Percentiles rank a stretch among this genome's conserved stretches.
Conservation (phyloP, 2,113 vertebrate species). For the Axis porcinus region DNA sequence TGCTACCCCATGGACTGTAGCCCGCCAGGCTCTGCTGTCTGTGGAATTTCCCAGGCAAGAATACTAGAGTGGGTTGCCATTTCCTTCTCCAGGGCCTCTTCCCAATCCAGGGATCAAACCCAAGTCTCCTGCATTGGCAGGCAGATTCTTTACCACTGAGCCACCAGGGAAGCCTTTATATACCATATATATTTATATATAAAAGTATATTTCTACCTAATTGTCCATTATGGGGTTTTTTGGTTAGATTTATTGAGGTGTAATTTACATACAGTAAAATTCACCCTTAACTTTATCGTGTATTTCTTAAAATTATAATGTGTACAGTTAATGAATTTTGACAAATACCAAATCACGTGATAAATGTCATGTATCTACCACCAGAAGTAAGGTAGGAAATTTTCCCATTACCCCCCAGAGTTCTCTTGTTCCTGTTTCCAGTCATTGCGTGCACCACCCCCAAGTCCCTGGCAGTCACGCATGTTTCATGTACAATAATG, state of each 20-base stretch:
- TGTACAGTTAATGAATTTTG: background rate
- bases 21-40: background rate
- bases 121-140: background rate
- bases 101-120: background rate
- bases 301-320: background rate
- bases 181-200: background rate
- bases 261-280: background rate
- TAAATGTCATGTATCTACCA: background rate
- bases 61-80: background rate
- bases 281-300: background rate
- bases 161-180: background rate
- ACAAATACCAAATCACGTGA: background rate
- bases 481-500: rapidly evolving
- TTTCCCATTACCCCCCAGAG: background rate
- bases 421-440: rapidly evolving
- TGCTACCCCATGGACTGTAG: background rate
- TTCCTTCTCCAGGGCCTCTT: background rate
- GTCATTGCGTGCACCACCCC: rapidly evolving
- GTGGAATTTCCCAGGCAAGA: background rate
- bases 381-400: background rate
- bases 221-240: background rate
- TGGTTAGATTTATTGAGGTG: background rate
- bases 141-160: background rate
- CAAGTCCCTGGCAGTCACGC: background rate
- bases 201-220: background rate